phyloP scores from a whole-genome alignment of 2,888 invertebrate genomes.

The Ormia ochracea region DNA sequence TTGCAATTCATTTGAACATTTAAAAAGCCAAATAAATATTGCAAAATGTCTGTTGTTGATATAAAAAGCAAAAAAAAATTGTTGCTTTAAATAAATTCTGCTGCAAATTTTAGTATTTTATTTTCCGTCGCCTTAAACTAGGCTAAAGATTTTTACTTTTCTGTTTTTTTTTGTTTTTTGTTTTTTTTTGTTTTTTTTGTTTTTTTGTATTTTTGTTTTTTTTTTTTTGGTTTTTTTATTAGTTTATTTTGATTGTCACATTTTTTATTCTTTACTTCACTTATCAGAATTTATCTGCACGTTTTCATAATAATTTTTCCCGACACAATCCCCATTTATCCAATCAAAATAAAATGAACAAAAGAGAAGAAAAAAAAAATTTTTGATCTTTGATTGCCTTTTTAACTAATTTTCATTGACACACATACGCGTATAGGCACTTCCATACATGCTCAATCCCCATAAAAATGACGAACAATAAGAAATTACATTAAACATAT shows the following conservation, averaged over 20 bases:
- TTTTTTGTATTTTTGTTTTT: too few relatives aligned
- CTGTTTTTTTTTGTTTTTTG: too few relatives aligned
- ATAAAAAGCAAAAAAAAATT: not conserved
- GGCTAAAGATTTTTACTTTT: slow-evolving; percentile 25
- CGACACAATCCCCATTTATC: slow-evolving; percentile 49
- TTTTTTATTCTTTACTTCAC: not conserved
- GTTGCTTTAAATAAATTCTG: not conserved
- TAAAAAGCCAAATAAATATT: not conserved
- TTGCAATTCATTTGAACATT: slow-evolving; percentile 11
- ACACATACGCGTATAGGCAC: too few relatives aligned
- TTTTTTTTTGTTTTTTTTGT: too few relatives aligned
- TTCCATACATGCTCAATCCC: too few relatives aligned
- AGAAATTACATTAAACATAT: slow-evolving; percentile 51
- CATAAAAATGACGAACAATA: slow-evolving; percentile 12
- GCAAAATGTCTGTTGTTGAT: not conserved
- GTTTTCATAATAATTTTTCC: slow-evolving; percentile 59
- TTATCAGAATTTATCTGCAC: slow-evolving; percentile 56
- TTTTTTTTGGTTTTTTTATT: too few relatives aligned
- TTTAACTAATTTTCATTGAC: slow-evolving; percentile 72
- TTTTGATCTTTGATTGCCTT: slow-evolving; percentile 73
- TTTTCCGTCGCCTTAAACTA: slow-evolving; percentile 1
- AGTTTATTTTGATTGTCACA: too few relatives aligned
- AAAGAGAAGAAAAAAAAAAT: slow-evolving; percentile 39
- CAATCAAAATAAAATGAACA: slow-evolving; percentile 49
- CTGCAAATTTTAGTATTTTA: not conserved